phyloP scores from a whole-genome alignment of 2,888 invertebrate species.

The Ectemnius continuus region DNA sequence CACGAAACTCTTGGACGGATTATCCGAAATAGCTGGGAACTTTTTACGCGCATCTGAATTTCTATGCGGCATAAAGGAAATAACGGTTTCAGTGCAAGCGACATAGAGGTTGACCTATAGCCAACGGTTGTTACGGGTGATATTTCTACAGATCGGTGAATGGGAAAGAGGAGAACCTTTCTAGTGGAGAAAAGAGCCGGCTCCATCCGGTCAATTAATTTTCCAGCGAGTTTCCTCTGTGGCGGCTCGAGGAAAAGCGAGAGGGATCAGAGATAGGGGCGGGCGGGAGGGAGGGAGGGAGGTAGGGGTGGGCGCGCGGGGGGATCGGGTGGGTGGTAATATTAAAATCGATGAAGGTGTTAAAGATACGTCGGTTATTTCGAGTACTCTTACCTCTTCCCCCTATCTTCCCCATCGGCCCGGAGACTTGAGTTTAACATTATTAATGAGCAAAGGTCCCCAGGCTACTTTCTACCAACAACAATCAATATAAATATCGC shows the following conservation, averaged over 20 bases:
- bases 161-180: background rate
- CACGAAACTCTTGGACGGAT: no score
- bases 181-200: background rate
- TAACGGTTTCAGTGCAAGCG: no score
- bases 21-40: no score
- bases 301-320: no score
- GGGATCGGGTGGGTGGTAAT: constrained; percentile 8
- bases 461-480: no score
- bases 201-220: constrained; percentile 22
- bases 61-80: no score
- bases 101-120: no score
- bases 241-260: constrained; percentile 1
- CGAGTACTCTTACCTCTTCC: constrained; percentile 11
- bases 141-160: background rate
- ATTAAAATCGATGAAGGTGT: constrained; percentile 45
- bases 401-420: constrained; percentile 16
- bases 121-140: background rate
- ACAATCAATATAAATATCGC: no score
- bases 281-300: no score
- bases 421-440: background rate
- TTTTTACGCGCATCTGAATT: no score
- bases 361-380: constrained; percentile 12
- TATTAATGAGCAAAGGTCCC: no score
- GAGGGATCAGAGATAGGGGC: background rate
- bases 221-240: background rate